Conservation (phyloP, 2,888 invertebrate genomes). For the Dryobota labecula region DNA sequence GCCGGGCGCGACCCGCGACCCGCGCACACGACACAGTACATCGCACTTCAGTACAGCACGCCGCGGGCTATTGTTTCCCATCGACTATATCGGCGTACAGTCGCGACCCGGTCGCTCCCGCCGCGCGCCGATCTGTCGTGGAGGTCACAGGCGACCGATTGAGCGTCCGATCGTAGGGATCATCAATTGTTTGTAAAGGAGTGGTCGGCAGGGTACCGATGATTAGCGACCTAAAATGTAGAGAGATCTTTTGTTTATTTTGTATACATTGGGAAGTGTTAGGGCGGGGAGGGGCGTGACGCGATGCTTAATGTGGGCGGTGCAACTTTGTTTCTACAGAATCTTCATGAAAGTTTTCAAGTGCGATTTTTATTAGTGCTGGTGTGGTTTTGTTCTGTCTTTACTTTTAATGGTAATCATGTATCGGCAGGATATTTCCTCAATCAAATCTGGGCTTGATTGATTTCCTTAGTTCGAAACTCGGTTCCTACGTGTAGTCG, state of each 20-base stretch:
- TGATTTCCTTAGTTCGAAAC: not conserved
- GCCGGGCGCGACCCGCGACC: not conserved
- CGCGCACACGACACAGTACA: not conserved
- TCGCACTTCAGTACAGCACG: not conserved
- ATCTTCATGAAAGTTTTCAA: not conserved
- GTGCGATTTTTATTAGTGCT: not conserved
- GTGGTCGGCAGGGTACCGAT: not conserved
- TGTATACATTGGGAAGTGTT: not conserved
- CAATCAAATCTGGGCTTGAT: not conserved
- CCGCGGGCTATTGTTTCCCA: conserved; percentile 8
- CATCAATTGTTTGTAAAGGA: not conserved
- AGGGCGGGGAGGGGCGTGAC: conserved; percentile 22
- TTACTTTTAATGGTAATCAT: not conserved
- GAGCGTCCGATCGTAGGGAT: not conserved
- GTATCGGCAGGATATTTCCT: not conserved
- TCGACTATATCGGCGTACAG: not conserved
- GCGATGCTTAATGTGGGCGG: conserved; percentile 18
- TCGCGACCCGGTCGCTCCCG: conserved; percentile 9
- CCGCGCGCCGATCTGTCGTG: not conserved
- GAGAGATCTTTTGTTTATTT: not conserved
- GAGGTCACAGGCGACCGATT: not conserved
- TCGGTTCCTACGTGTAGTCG: not conserved
- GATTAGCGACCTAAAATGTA: not conserved
- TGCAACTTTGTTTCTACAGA: not conserved
- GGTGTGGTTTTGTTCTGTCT: not conserved